A percentile compares a stretch with the other conserved stretches of the same genome.
phyloP scores from a whole-genome alignment of 2,888 invertebrate genomes.

The Anodontia alba region DNA sequence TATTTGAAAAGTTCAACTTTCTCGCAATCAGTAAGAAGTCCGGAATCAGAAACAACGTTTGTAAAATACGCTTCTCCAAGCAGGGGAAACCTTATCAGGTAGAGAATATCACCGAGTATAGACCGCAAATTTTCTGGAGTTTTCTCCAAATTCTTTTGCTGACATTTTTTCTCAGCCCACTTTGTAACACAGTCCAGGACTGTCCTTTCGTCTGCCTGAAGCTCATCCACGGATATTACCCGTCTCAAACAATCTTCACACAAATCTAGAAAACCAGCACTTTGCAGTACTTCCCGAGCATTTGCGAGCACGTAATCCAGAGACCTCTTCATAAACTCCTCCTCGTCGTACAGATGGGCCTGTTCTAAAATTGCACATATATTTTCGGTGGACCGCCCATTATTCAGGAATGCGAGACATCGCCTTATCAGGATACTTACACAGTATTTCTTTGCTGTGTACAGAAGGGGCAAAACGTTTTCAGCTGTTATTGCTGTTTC shows the following conservation, averaged over 20 bases:
- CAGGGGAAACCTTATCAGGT: constrained; percentile 66
- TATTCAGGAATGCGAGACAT: constrained; percentile 63
- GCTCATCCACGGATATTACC: constrained; percentile 60
- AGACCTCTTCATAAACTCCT: constrained; percentile 60
- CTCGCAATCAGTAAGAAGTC: constrained; percentile 61
- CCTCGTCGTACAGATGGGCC: constrained; percentile 68
- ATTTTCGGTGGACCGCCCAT: constrained; percentile 63
- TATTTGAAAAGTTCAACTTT: constrained; percentile 69
- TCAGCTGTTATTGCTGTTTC: constrained; percentile 62
- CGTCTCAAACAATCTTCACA: constrained; percentile 56
- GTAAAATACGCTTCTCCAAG: constrained; percentile 66
- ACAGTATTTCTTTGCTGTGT: constrained; percentile 69
- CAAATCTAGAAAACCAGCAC: constrained; percentile 60
- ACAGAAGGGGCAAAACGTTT: constrained; percentile 66
- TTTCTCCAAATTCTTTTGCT: constrained; percentile 47
- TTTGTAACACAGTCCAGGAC: constrained; percentile 55
- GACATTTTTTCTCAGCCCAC: constrained; percentile 64
- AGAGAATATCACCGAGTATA: constrained; percentile 61
- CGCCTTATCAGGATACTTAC: constrained; percentile 57
- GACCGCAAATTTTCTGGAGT: constrained; percentile 55
- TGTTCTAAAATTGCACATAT: constrained; percentile 70
- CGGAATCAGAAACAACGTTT: constrained; percentile 64
- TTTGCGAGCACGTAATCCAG: constrained; percentile 63
- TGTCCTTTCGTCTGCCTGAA: constrained; percentile 65
- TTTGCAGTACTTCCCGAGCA: constrained; percentile 59